These are phyloP conservation scores for Xiphophorus hellerii DNA, from an alignment of 2,113 vertebrate species.

Conservation along the genomic window DNA sequence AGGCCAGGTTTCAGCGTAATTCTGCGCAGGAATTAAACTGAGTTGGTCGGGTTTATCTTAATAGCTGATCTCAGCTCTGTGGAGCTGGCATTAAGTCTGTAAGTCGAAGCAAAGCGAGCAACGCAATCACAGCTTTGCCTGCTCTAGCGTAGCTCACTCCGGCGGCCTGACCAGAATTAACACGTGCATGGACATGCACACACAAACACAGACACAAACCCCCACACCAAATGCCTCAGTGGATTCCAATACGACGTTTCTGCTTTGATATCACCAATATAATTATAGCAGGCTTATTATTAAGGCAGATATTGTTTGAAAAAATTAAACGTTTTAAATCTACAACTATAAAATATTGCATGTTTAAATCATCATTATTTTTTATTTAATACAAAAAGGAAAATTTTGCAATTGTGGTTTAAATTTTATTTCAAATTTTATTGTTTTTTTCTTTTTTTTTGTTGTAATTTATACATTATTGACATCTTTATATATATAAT, in stretches of 20 bases:
- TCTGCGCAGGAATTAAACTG: constrained; percentile 80
- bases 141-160: constrained; percentile 79
- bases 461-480: neutral
- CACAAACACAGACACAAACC: constrained; percentile 16
- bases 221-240: constrained; percentile 66
- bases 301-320: constrained; percentile 53
- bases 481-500: neutral
- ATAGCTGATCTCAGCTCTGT: constrained; percentile 82
- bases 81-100: constrained; percentile 75
- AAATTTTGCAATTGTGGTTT: neutral
- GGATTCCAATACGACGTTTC: constrained; percentile 77
- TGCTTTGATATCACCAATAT: constrained; percentile 78
- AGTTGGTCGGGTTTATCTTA: constrained; percentile 82
- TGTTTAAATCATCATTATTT: constrained; percentile 13
- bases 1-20: constrained; percentile 72
- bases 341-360: constrained; percentile 34
- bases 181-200: constrained; percentile 50
- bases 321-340: constrained; percentile 57
- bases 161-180: constrained; percentile 80
- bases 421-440: neutral
- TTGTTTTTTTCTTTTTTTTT: too few relatives aligned
- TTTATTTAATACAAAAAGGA: neutral
- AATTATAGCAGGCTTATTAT: constrained; percentile 77
- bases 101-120: constrained; percentile 69
- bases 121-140: constrained; percentile 81